A percentile compares a stretch with the other conserved stretches of the same genome.
Evolutionary conservation across 2,888 invertebrate species (phyloP).

Genomic region (Sisyra nigra): DNA sequence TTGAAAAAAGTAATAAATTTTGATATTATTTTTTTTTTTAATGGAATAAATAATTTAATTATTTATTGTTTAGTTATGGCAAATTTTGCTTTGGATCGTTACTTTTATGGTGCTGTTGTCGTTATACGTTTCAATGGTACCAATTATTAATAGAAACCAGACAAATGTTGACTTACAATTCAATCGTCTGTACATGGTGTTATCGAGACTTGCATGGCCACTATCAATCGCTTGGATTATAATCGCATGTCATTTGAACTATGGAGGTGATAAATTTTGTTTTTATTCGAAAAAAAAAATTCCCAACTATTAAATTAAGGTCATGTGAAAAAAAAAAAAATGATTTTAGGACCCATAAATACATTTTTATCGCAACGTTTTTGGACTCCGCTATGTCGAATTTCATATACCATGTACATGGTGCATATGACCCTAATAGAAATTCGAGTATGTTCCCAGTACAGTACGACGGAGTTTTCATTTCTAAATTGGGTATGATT

Average conservation of each 20-base stretch:
- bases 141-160: neutral
- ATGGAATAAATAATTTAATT: neutral
- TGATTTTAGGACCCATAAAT: neutral
- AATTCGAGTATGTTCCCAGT: too few relatives aligned
- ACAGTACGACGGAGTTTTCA: too few relatives aligned
- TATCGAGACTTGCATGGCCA: constrained; percentile 13
- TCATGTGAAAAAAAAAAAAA: too few relatives aligned
- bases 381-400: constrained; percentile 1
- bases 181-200: constrained; percentile 11
- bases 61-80: neutral
- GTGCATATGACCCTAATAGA: neutral
- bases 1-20: constrained; percentile 13
- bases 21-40: constrained; percentile 1
- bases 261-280: too few relatives aligned
- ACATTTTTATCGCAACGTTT: neutral
- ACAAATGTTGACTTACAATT: neutral
- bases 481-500: too few relatives aligned
- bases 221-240: constrained; percentile 15
- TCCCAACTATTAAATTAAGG: too few relatives aligned
- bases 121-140: neutral
- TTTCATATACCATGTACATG: constrained; percentile 2
- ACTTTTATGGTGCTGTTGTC: neutral
- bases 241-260: constrained; percentile 11
- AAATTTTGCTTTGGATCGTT: neutral
- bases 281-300: too few relatives aligned